A percentile compares a stretch with the other conserved stretches of the same genome.
These are phyloP conservation scores for Enteromius afrohamiltoni DNA, from an alignment of 2,797 vertebrate genomes.

Conservation along the genomic window DNA sequence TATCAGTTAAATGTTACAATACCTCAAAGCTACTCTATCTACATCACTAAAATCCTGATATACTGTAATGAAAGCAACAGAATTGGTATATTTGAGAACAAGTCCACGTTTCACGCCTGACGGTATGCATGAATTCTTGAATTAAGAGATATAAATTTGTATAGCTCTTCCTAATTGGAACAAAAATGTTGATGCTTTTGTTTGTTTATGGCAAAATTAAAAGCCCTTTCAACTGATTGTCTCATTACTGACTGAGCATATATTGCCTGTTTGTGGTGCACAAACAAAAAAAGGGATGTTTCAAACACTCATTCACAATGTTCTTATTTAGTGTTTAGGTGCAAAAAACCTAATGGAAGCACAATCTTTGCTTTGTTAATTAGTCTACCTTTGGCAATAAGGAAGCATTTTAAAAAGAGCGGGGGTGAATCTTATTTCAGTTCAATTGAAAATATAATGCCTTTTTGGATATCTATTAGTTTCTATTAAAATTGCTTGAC, in stretches of 20 bases:
- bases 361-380: conserved; percentile 48
- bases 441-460: conserved; percentile 3
- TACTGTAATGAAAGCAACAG: conserved; percentile 21
- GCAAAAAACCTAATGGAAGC: conserved; percentile 58
- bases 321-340: conserved; percentile 46
- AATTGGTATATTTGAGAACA: conserved; percentile 16
- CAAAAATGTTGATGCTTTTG: conserved; percentile 7
- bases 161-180: conserved; percentile 9
- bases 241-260: conserved; percentile 76
- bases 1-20: conserved; percentile 32
- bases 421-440: background rate
- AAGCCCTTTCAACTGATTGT: conserved; percentile 87
- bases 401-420: conserved; percentile 56
- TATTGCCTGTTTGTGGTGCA: conserved; percentile 58
- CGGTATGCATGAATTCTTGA: background rate
- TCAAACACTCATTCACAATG: conserved; percentile 51
- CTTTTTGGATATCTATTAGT: conserved; percentile 9
- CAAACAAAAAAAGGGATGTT: conserved; percentile 49
- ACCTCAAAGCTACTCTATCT: conserved; percentile 27
- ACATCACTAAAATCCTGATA: conserved; percentile 35
- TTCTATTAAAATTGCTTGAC: conserved; percentile 5
- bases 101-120: conserved; percentile 4
- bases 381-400: conserved; percentile 63
- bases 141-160: background rate
- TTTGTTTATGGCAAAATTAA: conserved; percentile 67